These are phyloP conservation scores for Progne subis DNA, from an alignment of 2,113 vertebrate species.

Conservation along the genomic window DNA sequence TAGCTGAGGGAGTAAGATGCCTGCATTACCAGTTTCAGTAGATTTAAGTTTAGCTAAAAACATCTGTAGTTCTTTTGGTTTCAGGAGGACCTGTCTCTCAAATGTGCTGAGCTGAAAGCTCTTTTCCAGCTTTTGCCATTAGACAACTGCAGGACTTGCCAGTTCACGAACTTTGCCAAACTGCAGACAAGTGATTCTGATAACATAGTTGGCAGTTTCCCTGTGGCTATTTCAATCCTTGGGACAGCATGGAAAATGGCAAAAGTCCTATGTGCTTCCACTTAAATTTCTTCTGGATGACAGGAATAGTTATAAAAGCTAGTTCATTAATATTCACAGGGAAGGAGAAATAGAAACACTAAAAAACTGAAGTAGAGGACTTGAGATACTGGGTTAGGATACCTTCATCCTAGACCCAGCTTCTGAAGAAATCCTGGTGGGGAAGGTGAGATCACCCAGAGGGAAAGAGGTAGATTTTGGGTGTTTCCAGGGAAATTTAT, in stretches of 20 bases:
- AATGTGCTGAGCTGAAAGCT: background rate
- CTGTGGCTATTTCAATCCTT: background rate
- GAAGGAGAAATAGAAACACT: background rate
- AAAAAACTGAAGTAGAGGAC: background rate
- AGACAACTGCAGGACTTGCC: background rate
- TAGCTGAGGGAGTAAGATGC: background rate
- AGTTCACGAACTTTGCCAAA: background rate
- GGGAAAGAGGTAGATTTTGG: background rate
- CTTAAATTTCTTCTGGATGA: constrained; percentile 31
- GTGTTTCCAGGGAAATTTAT: background rate
- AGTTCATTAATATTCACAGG: background rate
- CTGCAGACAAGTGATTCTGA: background rate
- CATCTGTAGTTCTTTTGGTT: background rate
- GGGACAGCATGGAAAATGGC: constrained; percentile 20
- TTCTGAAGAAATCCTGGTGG: background rate
- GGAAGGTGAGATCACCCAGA: background rate
- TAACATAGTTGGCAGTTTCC: background rate
- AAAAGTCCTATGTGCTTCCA: constrained; percentile 24
- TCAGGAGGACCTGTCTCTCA: background rate
- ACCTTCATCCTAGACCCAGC: background rate
- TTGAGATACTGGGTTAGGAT: background rate
- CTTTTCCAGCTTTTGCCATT: background rate
- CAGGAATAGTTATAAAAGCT: background rate
- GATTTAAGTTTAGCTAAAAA: constrained; percentile 2
- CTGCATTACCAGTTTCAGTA: background rate